These are phyloP conservation scores for Bellardia bayeri DNA, from an alignment of 2,888 invertebrate species.

Conservation along the genomic window DNA sequence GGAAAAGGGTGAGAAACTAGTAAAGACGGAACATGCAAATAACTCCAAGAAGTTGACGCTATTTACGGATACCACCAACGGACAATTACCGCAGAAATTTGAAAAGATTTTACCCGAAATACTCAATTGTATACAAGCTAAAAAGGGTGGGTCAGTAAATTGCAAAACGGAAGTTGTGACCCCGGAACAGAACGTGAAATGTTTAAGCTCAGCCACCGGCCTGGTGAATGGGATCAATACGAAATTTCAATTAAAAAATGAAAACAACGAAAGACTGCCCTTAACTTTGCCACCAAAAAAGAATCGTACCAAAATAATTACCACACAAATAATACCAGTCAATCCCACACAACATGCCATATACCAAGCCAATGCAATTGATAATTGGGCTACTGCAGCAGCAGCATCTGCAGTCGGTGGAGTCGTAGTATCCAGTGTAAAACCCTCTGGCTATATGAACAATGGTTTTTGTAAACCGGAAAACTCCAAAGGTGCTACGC, in stretches of 20 bases:
- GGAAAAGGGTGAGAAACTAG: slow-evolving; percentile 74
- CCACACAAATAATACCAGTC: slow-evolving; percentile 70
- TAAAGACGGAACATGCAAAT: slow-evolving; percentile 70
- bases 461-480: slow-evolving; percentile 41
- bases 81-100: slow-evolving; percentile 80
- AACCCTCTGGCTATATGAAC: not conserved
- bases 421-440: not conserved
- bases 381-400: slow-evolving; percentile 54
- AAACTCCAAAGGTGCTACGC: slow-evolving; percentile 70
- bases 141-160: slow-evolving; percentile 60
- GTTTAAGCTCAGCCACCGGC: not conserved
- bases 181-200: slow-evolving; percentile 18
- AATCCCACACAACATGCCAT: slow-evolving; percentile 56
- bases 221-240: not conserved
- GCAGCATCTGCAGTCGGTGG: slow-evolving; percentile 20
- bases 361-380: slow-evolving; percentile 38
- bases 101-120: slow-evolving; percentile 82
- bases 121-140: slow-evolving; percentile 79
- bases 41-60: slow-evolving; percentile 80
- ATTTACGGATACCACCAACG: slow-evolving; percentile 80
- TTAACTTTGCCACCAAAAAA: slow-evolving; percentile 82
- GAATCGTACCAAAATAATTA: slow-evolving; percentile 79
- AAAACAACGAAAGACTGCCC: slow-evolving; percentile 75
- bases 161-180: slow-evolving; percentile 1
- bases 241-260: slow-evolving; percentile 30